Percentiles rank a stretch among this genome's conserved stretches.
Conservation (phyloP, 2,113 vertebrate genomes). For the Gymnogyps californianus region DNA sequence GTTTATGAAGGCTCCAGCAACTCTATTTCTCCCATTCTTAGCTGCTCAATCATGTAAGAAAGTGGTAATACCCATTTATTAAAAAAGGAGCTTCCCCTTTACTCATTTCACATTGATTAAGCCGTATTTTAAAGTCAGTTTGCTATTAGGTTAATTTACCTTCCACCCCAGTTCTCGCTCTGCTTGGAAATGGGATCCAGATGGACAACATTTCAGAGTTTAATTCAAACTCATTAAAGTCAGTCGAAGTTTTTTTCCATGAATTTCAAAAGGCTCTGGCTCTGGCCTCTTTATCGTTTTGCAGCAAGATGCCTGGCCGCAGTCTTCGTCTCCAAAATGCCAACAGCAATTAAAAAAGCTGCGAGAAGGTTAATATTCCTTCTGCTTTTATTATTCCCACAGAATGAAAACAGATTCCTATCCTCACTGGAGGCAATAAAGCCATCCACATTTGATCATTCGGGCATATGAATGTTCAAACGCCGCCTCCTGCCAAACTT, state of each 20-base stretch:
- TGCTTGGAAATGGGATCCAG: background rate
- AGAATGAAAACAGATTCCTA: background rate
- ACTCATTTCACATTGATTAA: background rate
- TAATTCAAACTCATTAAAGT: background rate
- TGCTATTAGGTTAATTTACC: background rate
- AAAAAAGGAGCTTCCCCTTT: background rate
- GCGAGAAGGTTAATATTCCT: background rate
- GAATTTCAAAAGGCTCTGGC: background rate
- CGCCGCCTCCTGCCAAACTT: background rate
- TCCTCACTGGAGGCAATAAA: background rate
- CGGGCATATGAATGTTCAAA: background rate
- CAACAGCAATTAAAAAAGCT: background rate
- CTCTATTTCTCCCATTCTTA: background rate
- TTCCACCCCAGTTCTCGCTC: background rate
- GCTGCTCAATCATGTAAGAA: background rate
- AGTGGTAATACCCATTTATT: background rate
- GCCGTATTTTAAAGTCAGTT: background rate
- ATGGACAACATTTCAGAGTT: background rate
- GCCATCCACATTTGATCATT: background rate
- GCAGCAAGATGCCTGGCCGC: background rate
- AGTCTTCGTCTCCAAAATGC: background rate
- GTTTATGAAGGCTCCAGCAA: background rate
- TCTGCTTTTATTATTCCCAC: background rate
- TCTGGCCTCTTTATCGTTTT: background rate
- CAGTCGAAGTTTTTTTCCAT: background rate